Conservation (phyloP, 2,797 vertebrate species). For the Chelonia mydas region DNA sequence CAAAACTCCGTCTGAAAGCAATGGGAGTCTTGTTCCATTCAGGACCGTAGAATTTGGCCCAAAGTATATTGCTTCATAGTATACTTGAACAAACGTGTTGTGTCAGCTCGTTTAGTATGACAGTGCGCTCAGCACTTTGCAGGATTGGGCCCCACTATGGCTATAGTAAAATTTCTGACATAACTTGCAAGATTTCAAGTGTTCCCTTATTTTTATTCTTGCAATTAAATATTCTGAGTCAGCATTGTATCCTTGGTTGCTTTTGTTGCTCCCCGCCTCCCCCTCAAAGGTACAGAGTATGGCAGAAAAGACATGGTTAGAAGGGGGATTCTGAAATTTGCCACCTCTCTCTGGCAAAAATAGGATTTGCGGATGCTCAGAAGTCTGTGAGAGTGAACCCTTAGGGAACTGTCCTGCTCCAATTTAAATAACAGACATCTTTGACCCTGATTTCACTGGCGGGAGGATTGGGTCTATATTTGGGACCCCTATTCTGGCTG, state of each 20-base stretch:
- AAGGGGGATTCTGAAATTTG: background rate
- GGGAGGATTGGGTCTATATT: background rate
- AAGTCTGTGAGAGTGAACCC: background rate
- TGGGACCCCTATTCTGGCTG: background rate
- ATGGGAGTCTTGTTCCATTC: background rate
- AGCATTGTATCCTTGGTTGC: background rate
- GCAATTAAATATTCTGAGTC: background rate
- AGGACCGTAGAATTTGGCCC: background rate
- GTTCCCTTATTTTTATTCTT: background rate
- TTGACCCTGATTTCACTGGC: background rate
- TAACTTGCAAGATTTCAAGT: background rate
- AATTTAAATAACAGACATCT: accelerated
- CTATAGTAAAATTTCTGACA: background rate
- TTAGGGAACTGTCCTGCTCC: background rate
- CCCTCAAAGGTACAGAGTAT: accelerated
- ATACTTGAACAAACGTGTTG: too few species aligned
- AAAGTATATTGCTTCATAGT: too few species aligned
- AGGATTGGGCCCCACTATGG: background rate
- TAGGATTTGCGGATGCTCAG: accelerated
- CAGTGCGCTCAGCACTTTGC: background rate
- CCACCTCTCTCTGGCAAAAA: background rate
- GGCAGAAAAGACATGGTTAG: background rate
- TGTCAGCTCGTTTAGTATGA: background rate
- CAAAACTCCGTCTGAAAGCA: constrained; percentile 19
- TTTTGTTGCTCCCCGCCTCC: background rate